A percentile compares a stretch with the other conserved stretches of the same genome.
Conservation (phyloP, 2,797 vertebrate genomes). For the Eurystomus glaucurus region DNA sequence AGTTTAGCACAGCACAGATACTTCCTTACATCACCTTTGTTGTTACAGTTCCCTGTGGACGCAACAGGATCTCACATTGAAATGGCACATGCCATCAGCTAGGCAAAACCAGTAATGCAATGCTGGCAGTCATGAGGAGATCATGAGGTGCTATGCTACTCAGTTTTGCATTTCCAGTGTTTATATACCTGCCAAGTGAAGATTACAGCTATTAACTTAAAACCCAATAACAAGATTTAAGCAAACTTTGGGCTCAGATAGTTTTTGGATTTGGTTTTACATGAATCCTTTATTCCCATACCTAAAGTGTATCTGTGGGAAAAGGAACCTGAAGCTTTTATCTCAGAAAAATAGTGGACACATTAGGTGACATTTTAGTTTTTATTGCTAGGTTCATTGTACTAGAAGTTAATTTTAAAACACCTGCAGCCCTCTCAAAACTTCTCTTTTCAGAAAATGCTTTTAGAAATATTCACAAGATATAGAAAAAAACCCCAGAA, state of each 20-base stretch:
- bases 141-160: not conserved
- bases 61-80: not conserved
- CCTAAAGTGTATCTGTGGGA: not conserved
- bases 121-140: not conserved
- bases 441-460: not conserved
- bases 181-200: not conserved
- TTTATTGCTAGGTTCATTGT: not conserved
- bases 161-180: not conserved
- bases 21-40: not conserved
- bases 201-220: not conserved
- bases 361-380: not conserved
- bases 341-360: not conserved
- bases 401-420: not conserved
- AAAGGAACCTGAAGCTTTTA: not conserved
- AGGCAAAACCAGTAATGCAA: not conserved
- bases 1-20: fast-evolving
- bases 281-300: not conserved
- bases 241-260: not conserved
- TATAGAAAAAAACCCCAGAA: too few species aligned
- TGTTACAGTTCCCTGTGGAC: not conserved
- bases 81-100: not conserved
- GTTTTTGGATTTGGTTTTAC: not conserved
- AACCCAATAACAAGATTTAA: not conserved
- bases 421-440: not conserved
- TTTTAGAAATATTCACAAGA: too few species aligned